Base-by-base conservation (phyloP, 2,888 invertebrate species). In the Mesorhabditis sp. region DNA sequence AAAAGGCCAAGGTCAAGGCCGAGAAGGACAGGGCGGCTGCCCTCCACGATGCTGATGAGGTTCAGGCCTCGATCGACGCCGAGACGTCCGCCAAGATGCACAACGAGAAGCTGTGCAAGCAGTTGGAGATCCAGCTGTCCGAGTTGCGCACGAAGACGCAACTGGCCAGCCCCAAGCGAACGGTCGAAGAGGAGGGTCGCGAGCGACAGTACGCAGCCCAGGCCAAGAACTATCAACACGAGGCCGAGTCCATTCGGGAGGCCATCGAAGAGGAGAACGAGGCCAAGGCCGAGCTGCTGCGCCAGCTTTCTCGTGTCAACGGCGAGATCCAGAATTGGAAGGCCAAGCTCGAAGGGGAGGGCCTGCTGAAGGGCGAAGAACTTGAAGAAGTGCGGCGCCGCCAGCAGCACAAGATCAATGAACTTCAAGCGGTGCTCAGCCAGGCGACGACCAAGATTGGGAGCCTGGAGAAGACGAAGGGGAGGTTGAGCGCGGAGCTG, bases 251-350 rank as follows among this genome's bases (percentile, higher is more conserved):
- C 90, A 92, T 96, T 88, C 93, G 95, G 86, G 97, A 98, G 89
- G 95, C 95, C 89, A 92, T 96, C 82, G 98, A 98, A 88, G 97
- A 98, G 88, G 97, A 98, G 89, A 93, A 93, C n/a, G 96, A 97
- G 89, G 94, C 93, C 88, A 96, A 95, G 90, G 76, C 73, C 88
- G 97, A 99, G 88, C 90, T 98, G 85, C 95, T 96, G 90, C 92
- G 97, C 87, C 97, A 96, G 89, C 91, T 98, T 87, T 94, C 94
- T 91, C 97, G 28, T 6, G 63, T 28, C 85, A 95, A 96, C 87
- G 93, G 92, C 85, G 97, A 97, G 69, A 62, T 74, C 6, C 74
- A 75, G 15, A 75, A 78, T 65, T 81, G 80, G 80, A 92, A 95
- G 86, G 92, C 93, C 88, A 96, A 96, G 89, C 97, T 94, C 91